phyloP scores from a whole-genome alignment of 2,888 invertebrate genomes.

The Nymphalis c-album region DNA sequence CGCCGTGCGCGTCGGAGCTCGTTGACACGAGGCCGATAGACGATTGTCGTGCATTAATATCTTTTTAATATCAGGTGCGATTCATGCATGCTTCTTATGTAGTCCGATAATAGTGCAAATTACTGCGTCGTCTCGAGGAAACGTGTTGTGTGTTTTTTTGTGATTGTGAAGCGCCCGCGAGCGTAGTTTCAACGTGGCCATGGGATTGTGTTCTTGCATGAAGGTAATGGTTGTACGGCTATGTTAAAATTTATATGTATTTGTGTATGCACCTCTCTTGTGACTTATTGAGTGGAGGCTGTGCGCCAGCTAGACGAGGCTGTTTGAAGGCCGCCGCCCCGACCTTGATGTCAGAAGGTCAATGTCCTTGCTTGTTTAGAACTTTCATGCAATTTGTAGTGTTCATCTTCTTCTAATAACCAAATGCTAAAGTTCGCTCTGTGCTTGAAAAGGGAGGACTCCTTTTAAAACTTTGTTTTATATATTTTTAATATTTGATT shows the following conservation, averaged over 20 bases:
- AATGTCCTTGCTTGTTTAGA: slow-evolving; percentile 73
- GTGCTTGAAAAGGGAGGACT: not conserved
- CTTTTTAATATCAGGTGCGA: slow-evolving; percentile 53
- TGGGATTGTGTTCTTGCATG: slow-evolving; percentile 69
- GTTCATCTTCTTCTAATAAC: slow-evolving; percentile 14
- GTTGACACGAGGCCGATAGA: slow-evolving; percentile 66
- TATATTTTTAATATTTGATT: too few relatives aligned
- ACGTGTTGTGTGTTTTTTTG: slow-evolving; percentile 55
- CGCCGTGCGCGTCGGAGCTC: slow-evolving; percentile 69
- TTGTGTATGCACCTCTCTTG: slow-evolving; percentile 58
- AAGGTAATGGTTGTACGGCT: slow-evolving; percentile 69
- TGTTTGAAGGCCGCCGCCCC: slow-evolving; percentile 78
- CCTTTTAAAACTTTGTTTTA: too few relatives aligned
- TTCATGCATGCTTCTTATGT: slow-evolving; percentile 72
- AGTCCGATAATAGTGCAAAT: slow-evolving; percentile 69
- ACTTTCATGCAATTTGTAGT: slow-evolving; percentile 59
- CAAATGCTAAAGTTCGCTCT: not conserved
- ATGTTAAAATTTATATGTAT: slow-evolving; percentile 50
- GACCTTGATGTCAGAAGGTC: slow-evolving; percentile 79
- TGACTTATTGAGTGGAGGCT: slow-evolving; percentile 60
- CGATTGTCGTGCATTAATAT: slow-evolving; percentile 48
- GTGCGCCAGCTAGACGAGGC: slow-evolving; percentile 71
- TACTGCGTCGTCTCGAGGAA: slow-evolving; percentile 58
- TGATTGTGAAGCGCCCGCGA: slow-evolving; percentile 61
- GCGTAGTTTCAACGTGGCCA: slow-evolving; percentile 72